Percentiles rank a stretch among this genome's conserved stretches.
phyloP scores from a whole-genome alignment of 1,140 invertebrate genomes.

The Holcopasites calliopsidis region DNA sequence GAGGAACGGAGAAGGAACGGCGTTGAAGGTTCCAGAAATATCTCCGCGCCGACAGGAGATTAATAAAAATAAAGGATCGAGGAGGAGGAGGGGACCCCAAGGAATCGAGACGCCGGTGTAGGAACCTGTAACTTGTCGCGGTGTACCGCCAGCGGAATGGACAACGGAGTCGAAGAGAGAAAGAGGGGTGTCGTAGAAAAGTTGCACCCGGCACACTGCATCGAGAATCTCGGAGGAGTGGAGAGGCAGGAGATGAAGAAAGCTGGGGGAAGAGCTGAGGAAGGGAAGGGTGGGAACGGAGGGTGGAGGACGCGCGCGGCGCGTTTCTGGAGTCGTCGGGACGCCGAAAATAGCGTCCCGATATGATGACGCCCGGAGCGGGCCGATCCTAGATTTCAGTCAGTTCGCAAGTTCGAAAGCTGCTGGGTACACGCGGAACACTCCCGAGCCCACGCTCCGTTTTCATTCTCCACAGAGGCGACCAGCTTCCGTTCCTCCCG shows the following conservation, averaged over 20 bases:
- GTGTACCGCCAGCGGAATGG: not conserved
- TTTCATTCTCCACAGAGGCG: conserved; percentile 42
- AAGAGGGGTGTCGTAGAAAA: conserved; percentile 66
- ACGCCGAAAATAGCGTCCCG: conserved; percentile 79
- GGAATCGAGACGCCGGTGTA: not conserved
- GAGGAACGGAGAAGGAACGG: not conserved
- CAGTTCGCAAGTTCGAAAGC: conserved; percentile 79
- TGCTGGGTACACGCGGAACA: conserved; percentile 55
- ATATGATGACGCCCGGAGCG: conserved; percentile 79
- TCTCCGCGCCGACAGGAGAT: not conserved
- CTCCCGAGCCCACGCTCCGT: conserved; percentile 28
- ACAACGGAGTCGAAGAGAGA: not conserved
- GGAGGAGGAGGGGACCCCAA: not conserved
- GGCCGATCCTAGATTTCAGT: conserved; percentile 79
- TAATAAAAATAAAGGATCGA: not conserved
- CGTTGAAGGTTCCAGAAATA: conserved; percentile 35
- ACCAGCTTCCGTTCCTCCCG: conserved; percentile 12
- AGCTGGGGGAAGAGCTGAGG: conserved; percentile 60
- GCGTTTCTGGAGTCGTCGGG: conserved; percentile 79
- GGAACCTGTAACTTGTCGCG: conserved; percentile 18
- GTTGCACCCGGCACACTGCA: conserved; percentile 80
- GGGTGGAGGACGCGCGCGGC: conserved; percentile 46
- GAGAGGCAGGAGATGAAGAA: conserved; percentile 66
- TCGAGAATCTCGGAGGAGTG: conserved; percentile 64
- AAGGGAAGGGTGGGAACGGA: conserved; percentile 46